Evolutionary conservation across 2,888 invertebrate genomes (phyloP), one percentile per base, ranked within the genome.

Genomic region (Ochropleura plecta): DNA sequence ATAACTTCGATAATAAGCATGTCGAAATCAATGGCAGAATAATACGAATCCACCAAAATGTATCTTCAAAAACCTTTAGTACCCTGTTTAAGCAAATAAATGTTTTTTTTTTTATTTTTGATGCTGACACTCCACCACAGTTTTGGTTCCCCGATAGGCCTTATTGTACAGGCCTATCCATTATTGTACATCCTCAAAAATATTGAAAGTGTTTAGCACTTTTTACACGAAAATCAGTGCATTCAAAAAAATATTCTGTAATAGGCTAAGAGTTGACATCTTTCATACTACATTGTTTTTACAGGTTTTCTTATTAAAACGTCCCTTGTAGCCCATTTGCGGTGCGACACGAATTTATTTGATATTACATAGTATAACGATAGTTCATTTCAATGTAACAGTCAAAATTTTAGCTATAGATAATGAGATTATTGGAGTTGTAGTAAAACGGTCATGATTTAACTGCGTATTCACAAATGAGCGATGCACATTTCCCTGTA

Each of bases 291-390:
- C 74, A 76, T 85, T 86, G 76, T 86, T 83, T 83, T 87, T 79
- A 84, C 84, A 83, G 72, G 59, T 73, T 79, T 87, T 84, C 72
- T 66, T 80, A 77, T 65, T 74, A 68, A 68, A 82, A 72, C 7
- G n/a, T 44, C 16, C 75, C 74, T 67, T 65, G 72, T 82, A 84
- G 80, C 65, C 57, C 76, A 75, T 55, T 65, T 30, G 63, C 70
- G 83, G 83, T 70, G 68, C 72, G 65, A 69, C 48, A 84, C 87
- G 86, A 87, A 87, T 87, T 87, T 87, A 85, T 83, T 86, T 87
- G 65, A 73, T 83, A 84, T 75, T 74, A 78, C 76, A 82, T 84
- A 81, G 78, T 80, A 59, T 73, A 71, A 73, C 59, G 66, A 82
- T 73, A 82, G 80, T 80, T 85, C 55, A 74, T 83, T 60, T 76